phyloP scores from a whole-genome alignment of 2,113 vertebrate species.

The Egretta garzetta region DNA sequence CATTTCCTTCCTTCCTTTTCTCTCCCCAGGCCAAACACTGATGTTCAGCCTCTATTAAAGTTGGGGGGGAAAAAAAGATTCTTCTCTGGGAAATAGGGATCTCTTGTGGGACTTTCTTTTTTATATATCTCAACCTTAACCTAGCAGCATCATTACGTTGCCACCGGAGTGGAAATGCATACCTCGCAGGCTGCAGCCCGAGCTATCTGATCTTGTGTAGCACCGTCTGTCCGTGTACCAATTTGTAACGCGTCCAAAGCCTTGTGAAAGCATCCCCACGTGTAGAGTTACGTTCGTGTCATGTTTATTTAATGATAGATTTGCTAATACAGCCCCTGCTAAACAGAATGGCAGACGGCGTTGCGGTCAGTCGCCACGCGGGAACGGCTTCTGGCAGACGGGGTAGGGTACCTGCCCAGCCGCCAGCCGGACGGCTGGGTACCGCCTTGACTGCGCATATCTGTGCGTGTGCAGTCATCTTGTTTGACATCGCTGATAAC shows the following conservation, averaged over 20 bases:
- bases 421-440: too few species aligned
- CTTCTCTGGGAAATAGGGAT: neutral
- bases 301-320: constrained; percentile 63
- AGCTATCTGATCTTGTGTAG: constrained; percentile 25
- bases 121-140: neutral
- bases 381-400: neutral
- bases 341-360: neutral
- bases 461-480: neutral
- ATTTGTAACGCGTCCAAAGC: constrained; percentile 31
- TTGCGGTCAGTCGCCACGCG: neutral
- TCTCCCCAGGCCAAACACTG: neutral
- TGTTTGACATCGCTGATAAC: neutral
- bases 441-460: neutral
- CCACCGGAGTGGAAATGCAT: neutral
- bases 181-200: neutral
- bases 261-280: neutral
- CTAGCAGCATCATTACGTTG: neutral
- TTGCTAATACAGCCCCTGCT: constrained; percentile 14
- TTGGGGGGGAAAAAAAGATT: neutral
- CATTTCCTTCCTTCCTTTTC: neutral
- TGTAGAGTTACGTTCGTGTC: constrained; percentile 42
- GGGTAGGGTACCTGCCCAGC: neutral
- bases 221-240: neutral
- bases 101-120: neutral
- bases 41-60: neutral